These are phyloP conservation scores for Equus quagga DNA, from an alignment of 2,113 vertebrate species.

Conservation along the genomic window DNA sequence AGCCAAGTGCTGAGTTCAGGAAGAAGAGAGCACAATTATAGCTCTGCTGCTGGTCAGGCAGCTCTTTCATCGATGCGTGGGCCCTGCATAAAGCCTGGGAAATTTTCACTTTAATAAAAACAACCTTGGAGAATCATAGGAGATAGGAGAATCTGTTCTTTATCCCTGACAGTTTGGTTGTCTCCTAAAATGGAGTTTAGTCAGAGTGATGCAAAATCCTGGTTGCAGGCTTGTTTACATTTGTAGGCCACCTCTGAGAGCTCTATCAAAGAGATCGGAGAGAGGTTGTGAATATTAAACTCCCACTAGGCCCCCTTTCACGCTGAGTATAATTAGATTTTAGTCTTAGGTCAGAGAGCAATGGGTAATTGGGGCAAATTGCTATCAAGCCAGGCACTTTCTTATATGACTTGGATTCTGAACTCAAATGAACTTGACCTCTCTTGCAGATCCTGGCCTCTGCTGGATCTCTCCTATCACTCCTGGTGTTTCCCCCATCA, in stretches of 20 bases:
- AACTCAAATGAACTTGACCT: constrained; percentile 23
- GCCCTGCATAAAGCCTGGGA: constrained; percentile 53
- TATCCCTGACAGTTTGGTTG: constrained; percentile 16
- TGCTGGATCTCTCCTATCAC: rapidly evolving
- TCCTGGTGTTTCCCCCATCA: not conserved
- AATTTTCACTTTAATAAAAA: constrained; percentile 85
- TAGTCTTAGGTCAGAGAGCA: constrained; percentile 33
- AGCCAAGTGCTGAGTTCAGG: constrained; percentile 62
- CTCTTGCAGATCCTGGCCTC: not conserved
- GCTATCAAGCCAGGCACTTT: not conserved
- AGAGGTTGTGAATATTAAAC: constrained; percentile 60
- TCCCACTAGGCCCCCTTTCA: constrained; percentile 44
- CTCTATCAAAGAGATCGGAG: constrained; percentile 72
- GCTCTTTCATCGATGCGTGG: not conserved
- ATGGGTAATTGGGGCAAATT: constrained; percentile 30
- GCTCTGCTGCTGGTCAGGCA: not conserved
- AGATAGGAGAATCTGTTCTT: constrained; percentile 80
- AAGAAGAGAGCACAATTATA: not conserved
- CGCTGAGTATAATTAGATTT: constrained; percentile 59
- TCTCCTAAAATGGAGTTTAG: constrained; percentile 70
- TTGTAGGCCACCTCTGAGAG: not conserved
- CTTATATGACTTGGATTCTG: not conserved
- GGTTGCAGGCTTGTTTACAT: constrained; percentile 69
- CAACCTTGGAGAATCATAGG: constrained; percentile 75
- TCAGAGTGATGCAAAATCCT: not conserved